Evolutionary conservation across 1,140 invertebrate species (phyloP), one percentile per base, ranked within the genome.

Genomic region (Drosophila albomicans): DNA sequence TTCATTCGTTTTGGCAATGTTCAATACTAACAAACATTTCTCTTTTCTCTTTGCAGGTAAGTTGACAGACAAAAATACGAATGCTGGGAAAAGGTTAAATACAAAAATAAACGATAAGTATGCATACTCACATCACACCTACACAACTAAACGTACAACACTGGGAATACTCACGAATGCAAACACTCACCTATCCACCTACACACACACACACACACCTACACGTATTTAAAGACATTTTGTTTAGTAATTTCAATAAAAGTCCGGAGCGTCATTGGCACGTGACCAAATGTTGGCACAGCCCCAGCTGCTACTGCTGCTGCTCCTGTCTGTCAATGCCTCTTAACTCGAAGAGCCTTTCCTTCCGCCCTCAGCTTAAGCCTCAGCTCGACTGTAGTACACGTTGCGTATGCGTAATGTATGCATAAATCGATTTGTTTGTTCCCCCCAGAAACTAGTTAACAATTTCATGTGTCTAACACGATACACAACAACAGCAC

Each of bases 371-470:
- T 48, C 25, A 68, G 46, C 48, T 48, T 57, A 13, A 35, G 32
- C 35, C 51, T 28, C 45, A 10, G 16, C 57, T 35, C 48, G 28
- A 15, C 16, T 49, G 32, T 58, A 51, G 41, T 67, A 20, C 46
- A 11, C 5, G 30, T 32, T 32, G 11, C 15, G 8, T 57, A 30
- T 58, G 10, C 48, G 46, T 68, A 28, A 62, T 52, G 48, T 84
- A 70, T 82, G 75, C 79, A 87, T 82, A 79, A 82, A 70, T 87
- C 79, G 82, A 87, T 82, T 74, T 71, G 66, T 78, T 82, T 73
- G 45, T 76, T 51, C 61, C 51, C 10, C 54, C 63, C 43, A 25
- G 32, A 65, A 82, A 75, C 41, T 69, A 78, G 66, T 81, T 70
- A 71, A 30, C 51, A 48, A 70, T 65, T 82, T 81, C 62, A 65